A percentile compares a stretch with the other conserved stretches of the same genome.
phyloP scores from a whole-genome alignment of 2,113 vertebrate species.

The Gavia stellata region DNA sequence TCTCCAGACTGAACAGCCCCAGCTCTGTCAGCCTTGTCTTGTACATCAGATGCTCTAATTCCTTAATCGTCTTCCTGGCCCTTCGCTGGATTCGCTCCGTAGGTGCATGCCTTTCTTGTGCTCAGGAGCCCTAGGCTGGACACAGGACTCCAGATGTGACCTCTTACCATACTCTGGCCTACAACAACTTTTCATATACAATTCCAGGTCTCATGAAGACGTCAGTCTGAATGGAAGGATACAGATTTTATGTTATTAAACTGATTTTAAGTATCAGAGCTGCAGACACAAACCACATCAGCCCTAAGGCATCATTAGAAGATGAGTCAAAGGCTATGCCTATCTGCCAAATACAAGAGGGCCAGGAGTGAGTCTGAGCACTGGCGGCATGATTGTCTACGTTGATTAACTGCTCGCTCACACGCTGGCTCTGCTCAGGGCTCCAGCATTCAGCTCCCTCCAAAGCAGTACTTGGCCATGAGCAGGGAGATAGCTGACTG shows the following conservation, averaged over 20 bases:
- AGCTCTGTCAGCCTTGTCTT: not conserved
- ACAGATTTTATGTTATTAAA: not conserved
- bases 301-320: not conserved
- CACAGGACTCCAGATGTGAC: not conserved
- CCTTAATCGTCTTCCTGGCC: not conserved
- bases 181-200: not conserved
- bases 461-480: not conserved
- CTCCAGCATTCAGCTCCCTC: not conserved
- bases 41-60: not conserved
- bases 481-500: not conserved
- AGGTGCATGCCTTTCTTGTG: not conserved
- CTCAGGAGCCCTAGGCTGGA: not conserved
- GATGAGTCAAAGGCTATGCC: not conserved
- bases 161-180: not conserved
- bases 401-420: not conserved
- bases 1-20: not conserved
- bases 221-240: not conserved
- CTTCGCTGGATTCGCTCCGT: not conserved
- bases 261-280: not conserved
- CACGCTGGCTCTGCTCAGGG: not conserved
- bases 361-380: not conserved
- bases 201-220: not conserved
- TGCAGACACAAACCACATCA: not conserved
- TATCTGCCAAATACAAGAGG: not conserved
- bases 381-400: accelerated